Evolutionary conservation across 2,113 vertebrate genomes (phyloP), one percentile per base, ranked within the genome.

Genomic region (Xyrauchen texanus): DNA sequence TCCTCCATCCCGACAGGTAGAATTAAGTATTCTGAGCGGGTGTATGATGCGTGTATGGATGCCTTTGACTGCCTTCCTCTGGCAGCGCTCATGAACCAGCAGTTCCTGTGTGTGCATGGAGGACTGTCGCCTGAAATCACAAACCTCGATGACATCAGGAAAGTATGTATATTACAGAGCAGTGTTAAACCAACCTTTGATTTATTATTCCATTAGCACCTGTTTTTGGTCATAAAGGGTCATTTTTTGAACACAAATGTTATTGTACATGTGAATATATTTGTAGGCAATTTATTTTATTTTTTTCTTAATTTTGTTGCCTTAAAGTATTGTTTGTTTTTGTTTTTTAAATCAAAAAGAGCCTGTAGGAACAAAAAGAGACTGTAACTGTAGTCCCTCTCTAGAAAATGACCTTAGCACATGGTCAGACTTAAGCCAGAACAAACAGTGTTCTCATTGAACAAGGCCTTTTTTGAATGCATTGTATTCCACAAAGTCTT

Each of bases 11-110:
- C 49, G 46, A 92, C 92, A 99, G 97, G 97, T 98, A 98, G 96
- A 96, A 99, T 99, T 93, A 99, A 99, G 93, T 99, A 99, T 94
- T 99, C 98, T 79, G 98, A 99, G 92, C 92, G 95, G 45, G 95
- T 99, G 71, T 99, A 99, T 80, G 97, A 99, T 15, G 96, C 96
- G 85, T 99, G 98, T 88, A 99, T 99, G 98, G 98, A 99, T 82
- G 97, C 98, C 92, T 99, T 99, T 0, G 98, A 99, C 93, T 99
- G 98, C 94, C 96, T 99, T 89, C 97, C 98, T 7, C 86, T 99
- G 96, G 96, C 98, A 64, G 98, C 98, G 49, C 94, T 99, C 88
- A 99, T 99, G 98, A 99, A 99, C 91, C 98, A 99, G 88, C 98
- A 99, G 82, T 99, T 99, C 91, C 93, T 98, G 84, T 98, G 97